Conservation (phyloP, 2,797 vertebrate species). For the Pangasius larnaudii region DNA sequence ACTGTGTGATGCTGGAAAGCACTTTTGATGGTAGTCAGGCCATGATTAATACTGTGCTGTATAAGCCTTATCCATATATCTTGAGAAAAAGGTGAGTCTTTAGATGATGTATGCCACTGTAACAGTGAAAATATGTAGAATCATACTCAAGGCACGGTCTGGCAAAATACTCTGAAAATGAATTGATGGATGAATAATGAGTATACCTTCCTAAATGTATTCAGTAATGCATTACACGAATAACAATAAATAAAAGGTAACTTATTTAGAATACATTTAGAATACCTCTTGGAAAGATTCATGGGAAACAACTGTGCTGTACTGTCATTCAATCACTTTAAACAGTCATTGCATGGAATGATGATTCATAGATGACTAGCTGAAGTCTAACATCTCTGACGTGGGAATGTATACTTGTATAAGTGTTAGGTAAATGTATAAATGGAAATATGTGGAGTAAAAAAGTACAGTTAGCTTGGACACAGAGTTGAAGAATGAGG, state of each 20-base stretch:
- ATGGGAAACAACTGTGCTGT: background rate
- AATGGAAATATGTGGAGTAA: background rate
- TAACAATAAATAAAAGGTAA: background rate
- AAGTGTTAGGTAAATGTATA: background rate
- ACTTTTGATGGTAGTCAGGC: slow-evolving; percentile 46
- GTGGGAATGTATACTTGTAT: background rate
- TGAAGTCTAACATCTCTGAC: background rate
- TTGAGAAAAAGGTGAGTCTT: slow-evolving; percentile 31
- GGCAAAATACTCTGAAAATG: background rate
- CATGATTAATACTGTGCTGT: slow-evolving; percentile 51
- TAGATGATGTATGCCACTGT: slow-evolving; percentile 4
- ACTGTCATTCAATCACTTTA: slow-evolving; percentile 2
- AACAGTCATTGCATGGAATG: background rate
- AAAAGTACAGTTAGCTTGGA: background rate
- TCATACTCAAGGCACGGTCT: background rate
- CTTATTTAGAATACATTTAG: background rate
- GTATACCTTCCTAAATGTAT: background rate
- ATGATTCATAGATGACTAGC: background rate
- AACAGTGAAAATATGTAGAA: slow-evolving; percentile 11
- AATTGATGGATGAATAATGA: background rate
- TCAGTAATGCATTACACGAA: background rate
- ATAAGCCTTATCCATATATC: slow-evolving; percentile 68
- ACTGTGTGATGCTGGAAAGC: slow-evolving; percentile 42
- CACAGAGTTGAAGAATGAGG: background rate
- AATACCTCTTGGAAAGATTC: background rate